Percentiles rank a stretch among this genome's conserved stretches.
Conservation (phyloP, 2,797 vertebrate species). For the Chromis chromis region DNA sequence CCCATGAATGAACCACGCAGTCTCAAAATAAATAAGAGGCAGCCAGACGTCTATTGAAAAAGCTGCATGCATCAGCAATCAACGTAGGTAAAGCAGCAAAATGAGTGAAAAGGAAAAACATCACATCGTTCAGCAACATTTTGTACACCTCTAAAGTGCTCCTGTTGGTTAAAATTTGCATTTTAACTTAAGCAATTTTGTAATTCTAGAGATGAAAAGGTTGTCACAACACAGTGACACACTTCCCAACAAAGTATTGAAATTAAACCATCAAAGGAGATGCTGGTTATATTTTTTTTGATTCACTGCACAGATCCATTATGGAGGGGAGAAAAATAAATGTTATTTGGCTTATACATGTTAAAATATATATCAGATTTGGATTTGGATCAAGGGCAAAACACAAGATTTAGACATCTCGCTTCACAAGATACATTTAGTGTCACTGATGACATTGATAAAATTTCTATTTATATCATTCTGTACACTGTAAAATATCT, state of each 20-base stretch:
- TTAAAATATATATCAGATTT: background rate
- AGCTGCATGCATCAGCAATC: background rate
- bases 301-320: too few relatives aligned
- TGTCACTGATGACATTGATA: background rate
- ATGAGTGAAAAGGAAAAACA: background rate
- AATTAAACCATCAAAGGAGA: slow-evolving; percentile 22
- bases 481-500: background rate
- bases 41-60: slow-evolving; percentile 8
- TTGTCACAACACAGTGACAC: slow-evolving; percentile 13
- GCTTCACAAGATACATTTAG: slow-evolving; percentile 6
- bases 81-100: slow-evolving; percentile 11
- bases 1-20: background rate
- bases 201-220: slow-evolving; percentile 22
- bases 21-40: slow-evolving; percentile 19
- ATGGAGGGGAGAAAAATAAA: too few relatives aligned
- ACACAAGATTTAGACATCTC: background rate
- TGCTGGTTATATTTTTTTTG: slow-evolving; percentile 1
- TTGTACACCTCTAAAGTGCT: slow-evolving; percentile 3
- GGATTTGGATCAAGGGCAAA: background rate
- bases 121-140: background rate
- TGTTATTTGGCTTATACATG: background rate
- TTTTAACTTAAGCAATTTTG: slow-evolving; percentile 17
- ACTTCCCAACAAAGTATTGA: slow-evolving; percentile 14
- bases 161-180: slow-evolving; percentile 13
- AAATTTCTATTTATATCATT: background rate